Percentiles rank a stretch among this genome's conserved stretches.
phyloP scores from a whole-genome alignment of 2,888 invertebrate genomes.

The Willowsia nigromaculata region DNA sequence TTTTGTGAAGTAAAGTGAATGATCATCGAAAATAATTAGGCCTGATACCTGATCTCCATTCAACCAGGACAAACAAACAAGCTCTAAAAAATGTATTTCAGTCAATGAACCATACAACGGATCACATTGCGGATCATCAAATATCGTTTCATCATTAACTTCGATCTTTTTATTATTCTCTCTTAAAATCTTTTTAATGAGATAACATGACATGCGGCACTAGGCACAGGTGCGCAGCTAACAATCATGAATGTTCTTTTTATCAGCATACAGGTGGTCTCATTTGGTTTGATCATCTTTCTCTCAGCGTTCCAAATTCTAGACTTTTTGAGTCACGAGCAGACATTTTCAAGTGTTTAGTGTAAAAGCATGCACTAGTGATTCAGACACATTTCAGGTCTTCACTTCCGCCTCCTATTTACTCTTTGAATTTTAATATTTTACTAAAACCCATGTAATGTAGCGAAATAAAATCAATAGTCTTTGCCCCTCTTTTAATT shows the following conservation, averaged over 20 bases:
- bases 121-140: not conserved
- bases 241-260: too few relatives aligned
- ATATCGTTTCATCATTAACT: not conserved
- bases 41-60: not conserved
- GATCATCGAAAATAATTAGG: conserved; percentile 63
- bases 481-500: not conserved
- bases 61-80: not conserved
- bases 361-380: not conserved
- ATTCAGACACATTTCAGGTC: not conserved
- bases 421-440: not conserved
- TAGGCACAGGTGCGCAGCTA: conserved; percentile 27
- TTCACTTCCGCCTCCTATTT: conserved; percentile 27
- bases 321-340: not conserved
- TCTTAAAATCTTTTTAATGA: conserved; percentile 52
- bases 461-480: not conserved
- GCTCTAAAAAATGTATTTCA: not conserved
- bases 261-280: conserved; percentile 26
- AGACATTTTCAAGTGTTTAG: not conserved
- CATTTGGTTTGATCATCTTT: not conserved
- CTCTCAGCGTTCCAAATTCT: not conserved
- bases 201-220: conserved; percentile 57
- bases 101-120: conserved; percentile 21
- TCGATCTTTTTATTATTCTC: not conserved
- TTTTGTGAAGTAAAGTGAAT: not conserved
- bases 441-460: not conserved